Base-by-base conservation (phyloP, 2,113 vertebrate species). In the Notechis scutatus region DNA sequence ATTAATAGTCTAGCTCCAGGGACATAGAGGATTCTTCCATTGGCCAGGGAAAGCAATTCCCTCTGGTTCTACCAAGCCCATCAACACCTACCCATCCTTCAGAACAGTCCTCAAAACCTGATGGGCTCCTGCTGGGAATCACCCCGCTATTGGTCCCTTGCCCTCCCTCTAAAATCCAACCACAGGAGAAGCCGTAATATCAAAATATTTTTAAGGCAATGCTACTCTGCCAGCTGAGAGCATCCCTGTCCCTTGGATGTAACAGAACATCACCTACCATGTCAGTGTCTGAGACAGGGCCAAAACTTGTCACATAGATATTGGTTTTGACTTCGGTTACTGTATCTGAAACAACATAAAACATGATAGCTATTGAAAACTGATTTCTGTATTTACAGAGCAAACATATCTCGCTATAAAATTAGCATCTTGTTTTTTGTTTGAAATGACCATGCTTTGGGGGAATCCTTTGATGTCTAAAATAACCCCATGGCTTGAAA, bases 271-370 rank as follows among this genome's bases (percentile, higher is more conserved):
- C 87, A 96, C 96, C 98, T 97, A 99, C 99, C 99, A 99, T 99
- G 95, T 99, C 99, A 81, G 99, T 99, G 95, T 99, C 99, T 39
- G 99, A 99, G 91, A 99, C 99, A 0, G 99, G 99, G 89, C 99
- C 99, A 47, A 99, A 99, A 96, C 99, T 99, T 0, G 99, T 99
- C 96, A 99, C 99, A 0, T 99, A 99, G 97, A 99, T 99, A 97
- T 99, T 99, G 91, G 99, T 99, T 97, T 98, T 99, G 94, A 99
- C 99, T 98, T 99, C 99, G 20, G 99, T 99, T 95, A 99, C 98
- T 3, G 98, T 98, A 97, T 99, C 99, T 99, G 96, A 90, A 93
- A 94, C 89, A 95, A 91, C 23, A 94, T 92, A 92, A 18, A 45
- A 39, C 6, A 24, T 21, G 95, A 92, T 95, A 92, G 6, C n/a